Evolutionary conservation across 1,140 invertebrate genomes (phyloP).

Genomic region (Rhynchophorus ferrugineus): DNA sequence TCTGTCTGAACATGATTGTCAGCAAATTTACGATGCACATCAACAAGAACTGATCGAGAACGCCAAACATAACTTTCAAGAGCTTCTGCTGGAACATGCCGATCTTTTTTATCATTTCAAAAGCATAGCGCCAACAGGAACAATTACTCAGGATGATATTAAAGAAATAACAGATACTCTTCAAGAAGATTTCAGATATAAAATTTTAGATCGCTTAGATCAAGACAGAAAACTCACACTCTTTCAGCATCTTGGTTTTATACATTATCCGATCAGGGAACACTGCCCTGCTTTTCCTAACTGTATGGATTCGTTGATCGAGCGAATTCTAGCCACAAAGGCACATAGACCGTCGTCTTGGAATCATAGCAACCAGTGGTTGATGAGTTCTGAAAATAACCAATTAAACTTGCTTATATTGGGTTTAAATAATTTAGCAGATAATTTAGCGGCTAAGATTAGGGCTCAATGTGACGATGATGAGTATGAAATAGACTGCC

Average conservation of each 20-base stretch:
- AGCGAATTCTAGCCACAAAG: slow-evolving; percentile 64
- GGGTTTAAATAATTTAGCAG: slow-evolving; percentile 67
- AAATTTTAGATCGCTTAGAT: slow-evolving; percentile 85
- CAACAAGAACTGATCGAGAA: slow-evolving; percentile 86
- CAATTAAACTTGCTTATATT: slow-evolving; percentile 68
- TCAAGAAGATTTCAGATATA: slow-evolving; percentile 88
- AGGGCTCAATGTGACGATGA: slow-evolving; percentile 69
- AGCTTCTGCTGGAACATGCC: slow-evolving; percentile 87
- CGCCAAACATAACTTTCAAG: slow-evolving; percentile 89
- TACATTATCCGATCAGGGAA: slow-evolving; percentile 89
- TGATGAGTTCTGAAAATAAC: slow-evolving; percentile 58
- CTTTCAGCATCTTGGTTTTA: slow-evolving; percentile 91
- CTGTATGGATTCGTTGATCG: slow-evolving; percentile 83
- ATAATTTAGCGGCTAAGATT: slow-evolving; percentile 71
- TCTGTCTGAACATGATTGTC: slow-evolving; percentile 81
- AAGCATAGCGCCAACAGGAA: slow-evolving; percentile 78
- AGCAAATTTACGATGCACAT: slow-evolving; percentile 90
- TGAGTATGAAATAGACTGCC: slow-evolving; percentile 77
- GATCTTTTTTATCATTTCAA: slow-evolving; percentile 93
- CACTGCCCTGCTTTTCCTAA: slow-evolving; percentile 86
- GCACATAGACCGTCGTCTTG: slow-evolving; percentile 60
- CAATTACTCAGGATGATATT: slow-evolving; percentile 89
- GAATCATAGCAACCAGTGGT: slow-evolving; percentile 60
- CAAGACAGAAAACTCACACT: slow-evolving; percentile 91
- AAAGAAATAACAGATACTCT: slow-evolving; percentile 88